Evolutionary conservation across 2,797 vertebrate species (phyloP).

Genomic region (Eulemur albifrons): DNA sequence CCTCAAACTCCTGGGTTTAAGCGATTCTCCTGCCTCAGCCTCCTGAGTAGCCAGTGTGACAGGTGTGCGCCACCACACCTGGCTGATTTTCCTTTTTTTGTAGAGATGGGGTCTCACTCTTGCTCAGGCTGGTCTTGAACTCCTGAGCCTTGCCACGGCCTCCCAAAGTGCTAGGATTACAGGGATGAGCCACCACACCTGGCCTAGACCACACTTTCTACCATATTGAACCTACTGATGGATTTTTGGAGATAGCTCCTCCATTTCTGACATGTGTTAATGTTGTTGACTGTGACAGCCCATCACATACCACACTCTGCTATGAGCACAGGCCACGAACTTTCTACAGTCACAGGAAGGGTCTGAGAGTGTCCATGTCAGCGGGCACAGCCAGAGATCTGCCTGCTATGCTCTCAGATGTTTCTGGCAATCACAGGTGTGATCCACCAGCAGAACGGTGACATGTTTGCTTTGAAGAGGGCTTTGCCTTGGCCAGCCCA

Average conservation of each 20-base stretch:
- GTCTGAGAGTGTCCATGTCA: too few relatives aligned
- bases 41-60: neutral
- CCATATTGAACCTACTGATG: neutral
- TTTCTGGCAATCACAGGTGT: neutral
- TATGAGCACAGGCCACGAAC: neutral
- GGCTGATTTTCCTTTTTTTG: neutral
- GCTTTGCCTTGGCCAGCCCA: neutral
- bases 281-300: neutral
- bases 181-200: neutral
- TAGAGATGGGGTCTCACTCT: neutral
- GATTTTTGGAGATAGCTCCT: neutral
- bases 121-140: neutral
- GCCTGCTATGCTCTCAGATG: rapidly evolving
- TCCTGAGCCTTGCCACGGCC: neutral
- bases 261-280: neutral
- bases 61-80: neutral
- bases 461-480: neutral
- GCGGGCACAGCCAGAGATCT: neutral
- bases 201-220: neutral
- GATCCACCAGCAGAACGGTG: neutral
- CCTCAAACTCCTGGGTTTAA: neutral
- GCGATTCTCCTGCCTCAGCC: neutral
- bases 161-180: neutral
- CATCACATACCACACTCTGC: too few relatives aligned
- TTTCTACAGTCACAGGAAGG: neutral